A percentile compares a stretch with the other conserved stretches of the same genome.
These are phyloP conservation scores for Lepus europaeus DNA, from an alignment of 2,113 vertebrate species.

Conservation along the genomic window DNA sequence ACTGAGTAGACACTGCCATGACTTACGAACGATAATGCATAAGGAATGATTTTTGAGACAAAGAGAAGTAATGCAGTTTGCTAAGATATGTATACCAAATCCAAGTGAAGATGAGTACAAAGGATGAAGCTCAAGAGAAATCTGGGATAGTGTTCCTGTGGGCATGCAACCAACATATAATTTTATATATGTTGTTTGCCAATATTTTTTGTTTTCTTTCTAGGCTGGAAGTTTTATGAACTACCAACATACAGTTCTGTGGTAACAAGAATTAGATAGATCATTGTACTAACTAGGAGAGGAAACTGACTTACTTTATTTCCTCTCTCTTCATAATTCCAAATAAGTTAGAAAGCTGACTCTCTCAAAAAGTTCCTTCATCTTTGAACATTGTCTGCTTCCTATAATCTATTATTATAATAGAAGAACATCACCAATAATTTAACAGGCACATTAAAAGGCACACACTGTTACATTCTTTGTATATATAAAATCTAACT, in stretches of 20 bases:
- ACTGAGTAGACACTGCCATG: neutral
- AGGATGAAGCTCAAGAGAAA: neutral
- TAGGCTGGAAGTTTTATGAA: neutral
- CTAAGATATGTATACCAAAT: neutral
- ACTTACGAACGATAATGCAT: neutral
- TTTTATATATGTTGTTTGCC: neutral
- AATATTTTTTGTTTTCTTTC: neutral
- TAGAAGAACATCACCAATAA: neutral
- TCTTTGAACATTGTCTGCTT: neutral
- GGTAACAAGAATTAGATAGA: neutral
- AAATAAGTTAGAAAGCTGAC: conserved; percentile 23
- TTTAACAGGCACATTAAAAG: neutral
- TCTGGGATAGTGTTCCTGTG: neutral
- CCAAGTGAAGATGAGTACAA: neutral
- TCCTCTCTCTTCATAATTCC: neutral
- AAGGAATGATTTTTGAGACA: neutral
- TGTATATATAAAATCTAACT: neutral
- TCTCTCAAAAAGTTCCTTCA: neutral
- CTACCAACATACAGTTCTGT: neutral
- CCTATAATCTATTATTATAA: neutral
- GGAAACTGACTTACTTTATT: neutral
- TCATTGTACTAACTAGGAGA: neutral
- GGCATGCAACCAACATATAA: neutral
- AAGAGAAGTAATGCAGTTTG: neutral
- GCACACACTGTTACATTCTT: neutral